Evolutionary conservation across 1,140 invertebrate species (phyloP), one percentile per base, ranked within the genome.

Genomic region (Lepidurus packardi): DNA sequence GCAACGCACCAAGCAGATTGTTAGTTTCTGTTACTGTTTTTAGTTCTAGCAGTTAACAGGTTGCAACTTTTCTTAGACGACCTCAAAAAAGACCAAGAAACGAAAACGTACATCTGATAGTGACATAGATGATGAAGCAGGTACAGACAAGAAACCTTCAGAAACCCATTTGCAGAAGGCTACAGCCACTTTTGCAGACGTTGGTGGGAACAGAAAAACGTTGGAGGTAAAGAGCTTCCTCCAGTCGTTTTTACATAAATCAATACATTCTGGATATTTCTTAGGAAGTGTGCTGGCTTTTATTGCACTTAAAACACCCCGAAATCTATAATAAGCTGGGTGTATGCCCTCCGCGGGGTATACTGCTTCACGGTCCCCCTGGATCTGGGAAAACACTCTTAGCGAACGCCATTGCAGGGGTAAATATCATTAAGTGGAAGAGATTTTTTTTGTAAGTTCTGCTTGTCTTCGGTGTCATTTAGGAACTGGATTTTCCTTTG

Each of bases 331-430:
- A 88, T 80, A 87, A 90, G 79, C 85, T 96, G 73, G 94, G 94
- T 10, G 89, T 96, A 80, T 90, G 90, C 78, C 91, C 94, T 43
- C 93, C 94, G 0, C 87, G 91, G 83, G 94, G 96, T 53, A 91
- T 97, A 83, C 86, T 97, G 24, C 86, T 97, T 73, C 93, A 96
- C 86, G 96, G 96, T 0, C 96, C 96, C 10, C 93, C 95, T 34
- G 96, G 96, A 1, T 95, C 93, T 86, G 95, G 95, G 0, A 98
- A 98, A 87, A 96, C 94, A 8, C 87, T 96, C 74, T 85, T 99
- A 76, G 96, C 94, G 0, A 87, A 95, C 86, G 95, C 96, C 41
- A 93, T 99, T 81, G 94, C 96, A 77, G 96, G 97, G 80, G 92
- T 94, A 88, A n/a, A 43, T 21, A 77, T 74, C 34, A 65, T 47